Evolutionary conservation across 2,888 invertebrate genomes (phyloP).

Genomic region (Nephrotoma guestfalica): DNA sequence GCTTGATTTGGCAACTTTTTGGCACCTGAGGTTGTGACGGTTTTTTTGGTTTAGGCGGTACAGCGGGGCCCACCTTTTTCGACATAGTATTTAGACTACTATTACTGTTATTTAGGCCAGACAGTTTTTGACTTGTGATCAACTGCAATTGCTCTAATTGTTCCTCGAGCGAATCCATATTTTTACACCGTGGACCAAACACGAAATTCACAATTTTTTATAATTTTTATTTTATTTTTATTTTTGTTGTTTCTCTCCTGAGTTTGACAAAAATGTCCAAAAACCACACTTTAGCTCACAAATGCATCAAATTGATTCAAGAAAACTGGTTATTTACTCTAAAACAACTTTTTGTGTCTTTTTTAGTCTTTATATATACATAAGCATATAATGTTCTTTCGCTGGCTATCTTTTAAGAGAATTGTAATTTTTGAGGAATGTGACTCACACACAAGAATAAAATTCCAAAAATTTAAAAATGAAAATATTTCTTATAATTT

Average conservation of each 20-base stretch:
- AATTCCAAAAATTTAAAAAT: neutral
- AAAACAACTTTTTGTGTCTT: neutral
- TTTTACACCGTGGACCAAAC: constrained; percentile 8
- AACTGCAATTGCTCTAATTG: constrained; percentile 55
- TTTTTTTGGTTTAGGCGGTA: constrained; percentile 66
- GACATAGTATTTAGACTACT: neutral
- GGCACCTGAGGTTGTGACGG: constrained; percentile 40
- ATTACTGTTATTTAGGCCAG: neutral
- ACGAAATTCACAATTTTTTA: neutral
- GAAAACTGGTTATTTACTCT: neutral
- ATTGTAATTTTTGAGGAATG: neutral
- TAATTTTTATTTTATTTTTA: neutral
- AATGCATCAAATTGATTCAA: neutral
- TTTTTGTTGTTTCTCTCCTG: neutral
- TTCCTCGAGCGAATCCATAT: constrained; percentile 51
- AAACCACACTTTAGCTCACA: neutral
- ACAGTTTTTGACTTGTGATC: constrained; percentile 22
- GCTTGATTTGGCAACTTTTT: constrained; percentile 56
- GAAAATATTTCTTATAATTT: neutral
- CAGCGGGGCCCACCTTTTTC: constrained; percentile 59
- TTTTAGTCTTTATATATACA: neutral
- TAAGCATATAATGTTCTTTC: neutral
- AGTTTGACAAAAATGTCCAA: neutral
- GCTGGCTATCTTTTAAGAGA: neutral
- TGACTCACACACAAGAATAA: constrained; percentile 1